Evolutionary conservation across 1,140 invertebrate species (phyloP), one percentile per base, ranked within the genome.

Genomic region (Dendroctonus ponderosae): DNA sequence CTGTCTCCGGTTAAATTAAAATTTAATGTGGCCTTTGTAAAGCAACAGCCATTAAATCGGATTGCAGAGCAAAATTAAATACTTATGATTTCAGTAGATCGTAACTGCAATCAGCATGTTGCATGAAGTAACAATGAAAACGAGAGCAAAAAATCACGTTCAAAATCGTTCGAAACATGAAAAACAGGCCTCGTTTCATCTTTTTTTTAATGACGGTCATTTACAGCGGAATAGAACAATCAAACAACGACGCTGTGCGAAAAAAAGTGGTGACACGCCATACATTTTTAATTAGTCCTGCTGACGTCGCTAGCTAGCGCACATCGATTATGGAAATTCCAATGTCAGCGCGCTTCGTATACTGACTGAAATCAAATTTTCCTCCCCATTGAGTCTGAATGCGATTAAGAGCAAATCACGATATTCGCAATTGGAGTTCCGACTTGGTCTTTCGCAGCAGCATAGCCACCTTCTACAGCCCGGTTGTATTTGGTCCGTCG

Each of bases 261-360:
- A 54, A 54, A 54, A 38, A 54, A 54, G 39, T 11, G 9, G 52
- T 54, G 52, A 37, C 42, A 14, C 39, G 69, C 71, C 64, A 69
- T 74, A 74, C 67, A 72, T 74, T 74, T 74, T 72, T 74, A 74
- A 74, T 74, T 74, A 72, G 68, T 71, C 56, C 51, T 12, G 49
- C 63, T 68, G 69, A 41, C 48, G 65, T 61, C 0, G 44, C 26
- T 14, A 46, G 44, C 44, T 9, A 68, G 59, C 57, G 66, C 70
- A 48, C 62, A 67, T 59, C 71, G 71, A 74, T 74, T 74, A 74
- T 74, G 71, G 71, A 74, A 74, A 74, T 72, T 69, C 67, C 60
- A 64, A 68, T 71, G 69, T 70, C 71, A 62, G 65, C 63, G 67
- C 71, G 63, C 26, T 26, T 26, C 26, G 26, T 2, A 26, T 26